A percentile compares a stretch with the other conserved stretches of the same genome.
phyloP scores from a whole-genome alignment of 2,797 vertebrate species.

The Danionella dracula region DNA sequence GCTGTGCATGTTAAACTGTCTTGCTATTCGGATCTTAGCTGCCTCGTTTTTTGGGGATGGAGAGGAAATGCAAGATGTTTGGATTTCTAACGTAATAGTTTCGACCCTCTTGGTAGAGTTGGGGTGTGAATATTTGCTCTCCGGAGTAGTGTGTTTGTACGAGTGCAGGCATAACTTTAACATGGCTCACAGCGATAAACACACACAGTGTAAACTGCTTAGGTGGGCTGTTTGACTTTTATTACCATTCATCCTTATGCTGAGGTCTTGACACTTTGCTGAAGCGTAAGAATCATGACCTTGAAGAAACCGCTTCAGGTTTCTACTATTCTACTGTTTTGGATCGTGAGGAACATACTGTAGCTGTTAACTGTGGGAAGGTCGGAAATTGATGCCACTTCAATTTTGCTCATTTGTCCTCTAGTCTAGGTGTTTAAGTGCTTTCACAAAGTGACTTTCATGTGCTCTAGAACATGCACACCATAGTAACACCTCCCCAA shows the following conservation, averaged over 20 bases:
- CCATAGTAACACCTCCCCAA: too few relatives aligned
- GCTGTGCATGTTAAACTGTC: constrained; percentile 23
- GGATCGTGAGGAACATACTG: too few relatives aligned
- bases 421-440: too few relatives aligned
- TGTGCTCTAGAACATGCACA: too few relatives aligned
- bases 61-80: constrained; percentile 49
- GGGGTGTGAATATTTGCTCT: constrained; percentile 56
- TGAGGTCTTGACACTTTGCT: constrained; percentile 40
- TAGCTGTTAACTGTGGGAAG: too few relatives aligned
- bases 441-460: too few relatives aligned
- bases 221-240: constrained; percentile 57
- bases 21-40: too few relatives aligned
- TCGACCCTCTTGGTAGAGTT: constrained; percentile 54
- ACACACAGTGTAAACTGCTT: constrained; percentile 45
- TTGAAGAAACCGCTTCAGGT: constrained; percentile 19
- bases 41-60: not conserved
- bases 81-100: constrained; percentile 60
- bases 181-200: constrained; percentile 49
- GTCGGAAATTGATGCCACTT: too few relatives aligned
- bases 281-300: constrained; percentile 37
- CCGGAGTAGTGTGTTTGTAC: constrained; percentile 52
- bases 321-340: too few relatives aligned
- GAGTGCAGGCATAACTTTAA: constrained; percentile 50
- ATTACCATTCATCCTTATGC: constrained; percentile 56
- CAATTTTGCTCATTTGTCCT: too few relatives aligned